Evolutionary conservation across 2,797 vertebrate species (phyloP).

Genomic region (Lagocephalus sceleratus): DNA sequence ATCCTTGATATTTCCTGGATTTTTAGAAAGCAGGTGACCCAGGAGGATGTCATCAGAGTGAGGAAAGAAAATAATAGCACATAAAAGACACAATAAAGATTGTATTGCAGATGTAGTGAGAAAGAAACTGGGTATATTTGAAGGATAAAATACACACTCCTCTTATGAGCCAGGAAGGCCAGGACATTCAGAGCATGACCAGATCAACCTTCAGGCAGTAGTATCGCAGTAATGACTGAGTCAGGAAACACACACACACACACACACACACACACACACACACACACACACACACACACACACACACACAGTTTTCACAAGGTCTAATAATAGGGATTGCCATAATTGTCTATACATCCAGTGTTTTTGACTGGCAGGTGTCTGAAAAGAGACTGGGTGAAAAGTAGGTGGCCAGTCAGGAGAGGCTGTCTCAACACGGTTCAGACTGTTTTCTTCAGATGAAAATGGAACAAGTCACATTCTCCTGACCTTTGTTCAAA

Average conservation of each 20-base stretch:
- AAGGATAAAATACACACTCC: constrained; percentile 8
- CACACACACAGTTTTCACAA: too few relatives aligned
- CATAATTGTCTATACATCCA: constrained; percentile 52
- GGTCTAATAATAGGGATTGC: too few relatives aligned
- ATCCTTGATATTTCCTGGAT: constrained; percentile 35
- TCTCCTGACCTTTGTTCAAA: constrained; percentile 56
- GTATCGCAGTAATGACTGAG: constrained; percentile 6
- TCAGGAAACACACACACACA: too few relatives aligned
- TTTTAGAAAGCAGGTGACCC: constrained; percentile 43
- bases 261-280: too few relatives aligned
- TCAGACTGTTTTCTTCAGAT: constrained; percentile 55
- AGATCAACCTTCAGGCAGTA: constrained; percentile 32
- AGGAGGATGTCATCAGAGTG: not conserved
- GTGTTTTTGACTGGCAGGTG: constrained; percentile 69
- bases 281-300: too few relatives aligned
- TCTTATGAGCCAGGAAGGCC: constrained; percentile 20
- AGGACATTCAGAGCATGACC: constrained; percentile 4
- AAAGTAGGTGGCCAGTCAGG: constrained; percentile 57
- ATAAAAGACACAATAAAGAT: constrained; percentile 6
- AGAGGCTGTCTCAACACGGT: constrained; percentile 36
- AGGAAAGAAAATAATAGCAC: constrained; percentile 19
- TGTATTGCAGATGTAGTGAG: constrained; percentile 6
- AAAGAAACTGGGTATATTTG: not conserved
- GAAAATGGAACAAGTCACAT: constrained; percentile 55
- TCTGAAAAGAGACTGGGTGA: constrained; percentile 49